Percentiles rank a stretch among this genome's conserved stretches.
Conservation (phyloP, 2,797 vertebrate genomes). For the Melanotaenia parkinsoni region DNA sequence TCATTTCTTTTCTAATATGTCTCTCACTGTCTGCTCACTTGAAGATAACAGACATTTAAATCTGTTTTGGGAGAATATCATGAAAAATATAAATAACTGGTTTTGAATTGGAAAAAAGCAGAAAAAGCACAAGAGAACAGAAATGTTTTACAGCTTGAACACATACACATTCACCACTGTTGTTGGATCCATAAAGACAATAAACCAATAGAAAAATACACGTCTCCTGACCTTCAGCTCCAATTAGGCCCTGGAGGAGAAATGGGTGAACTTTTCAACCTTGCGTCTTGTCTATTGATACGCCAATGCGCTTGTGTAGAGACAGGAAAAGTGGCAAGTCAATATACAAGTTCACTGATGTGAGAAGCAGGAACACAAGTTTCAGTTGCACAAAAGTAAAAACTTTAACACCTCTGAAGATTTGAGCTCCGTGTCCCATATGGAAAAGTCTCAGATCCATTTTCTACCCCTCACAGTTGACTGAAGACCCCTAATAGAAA, state of each 20-base stretch:
- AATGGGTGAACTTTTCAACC: constrained; percentile 81
- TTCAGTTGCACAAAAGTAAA: constrained; percentile 50
- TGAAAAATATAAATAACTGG: constrained; percentile 59
- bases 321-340: constrained; percentile 56
- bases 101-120: constrained; percentile 61
- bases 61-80: constrained; percentile 68
- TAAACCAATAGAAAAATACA: constrained; percentile 77
- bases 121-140: constrained; percentile 42
- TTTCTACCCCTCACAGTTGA: constrained; percentile 54
- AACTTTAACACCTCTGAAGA: constrained; percentile 50
- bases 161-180: constrained; percentile 40
- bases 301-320: constrained; percentile 52
- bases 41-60: constrained; percentile 78
- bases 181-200: constrained; percentile 75
- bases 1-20: constrained; percentile 77
- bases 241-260: constrained; percentile 77
- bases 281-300: constrained; percentile 75
- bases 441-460: constrained; percentile 47
- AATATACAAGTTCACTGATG: constrained; percentile 59
- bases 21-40: constrained; percentile 76
- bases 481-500: constrained; percentile 52
- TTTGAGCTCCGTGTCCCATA: constrained; percentile 30
- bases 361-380: constrained; percentile 28
- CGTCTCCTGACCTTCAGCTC: constrained; percentile 79
- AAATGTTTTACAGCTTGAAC: constrained; percentile 40